Conservation (phyloP, 2,113 vertebrate species). For the Aegotheles bennettii region DNA sequence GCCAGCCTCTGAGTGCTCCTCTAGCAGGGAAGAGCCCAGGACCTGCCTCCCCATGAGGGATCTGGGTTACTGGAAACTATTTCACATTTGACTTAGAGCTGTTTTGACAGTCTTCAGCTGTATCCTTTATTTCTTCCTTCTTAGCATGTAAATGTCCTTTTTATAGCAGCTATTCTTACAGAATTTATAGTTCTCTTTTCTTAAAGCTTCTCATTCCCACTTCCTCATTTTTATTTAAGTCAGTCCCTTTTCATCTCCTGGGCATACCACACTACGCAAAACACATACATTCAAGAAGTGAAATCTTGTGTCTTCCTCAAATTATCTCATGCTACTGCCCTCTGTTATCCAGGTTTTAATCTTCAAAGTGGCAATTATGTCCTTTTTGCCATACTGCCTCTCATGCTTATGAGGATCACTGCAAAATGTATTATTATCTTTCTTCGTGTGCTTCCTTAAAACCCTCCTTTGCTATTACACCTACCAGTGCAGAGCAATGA, state of each 20-base stretch:
- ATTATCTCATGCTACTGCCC: background rate
- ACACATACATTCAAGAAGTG: background rate
- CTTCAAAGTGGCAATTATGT: background rate
- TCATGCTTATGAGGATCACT: background rate
- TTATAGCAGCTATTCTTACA: slow-evolving; percentile 37
- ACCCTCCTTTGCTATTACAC: background rate
- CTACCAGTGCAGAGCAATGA: background rate
- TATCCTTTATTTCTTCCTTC: slow-evolving; percentile 50
- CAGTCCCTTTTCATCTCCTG: background rate
- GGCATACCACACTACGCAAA: background rate
- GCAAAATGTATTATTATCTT: background rate
- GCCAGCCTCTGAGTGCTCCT: background rate
- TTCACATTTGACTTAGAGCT: slow-evolving; percentile 37
- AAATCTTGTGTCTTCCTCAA: slow-evolving; percentile 1
- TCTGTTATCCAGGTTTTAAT: background rate
- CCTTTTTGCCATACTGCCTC: background rate
- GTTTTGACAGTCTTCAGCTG: slow-evolving; percentile 49
- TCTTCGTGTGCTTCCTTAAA: background rate
- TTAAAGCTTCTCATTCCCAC: slow-evolving; percentile 21
- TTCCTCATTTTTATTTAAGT: slow-evolving; percentile 39
- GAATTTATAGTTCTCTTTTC: slow-evolving; percentile 51
- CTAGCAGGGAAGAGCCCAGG: background rate
- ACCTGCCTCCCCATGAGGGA: background rate
- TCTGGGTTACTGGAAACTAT: slow-evolving; percentile 27
- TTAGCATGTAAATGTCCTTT: slow-evolving; percentile 36